A percentile compares a stretch with the other conserved stretches of the same genome.
Evolutionary conservation across 2,888 invertebrate species (phyloP).

Genomic region (Trissonchulus latispiculum): DNA sequence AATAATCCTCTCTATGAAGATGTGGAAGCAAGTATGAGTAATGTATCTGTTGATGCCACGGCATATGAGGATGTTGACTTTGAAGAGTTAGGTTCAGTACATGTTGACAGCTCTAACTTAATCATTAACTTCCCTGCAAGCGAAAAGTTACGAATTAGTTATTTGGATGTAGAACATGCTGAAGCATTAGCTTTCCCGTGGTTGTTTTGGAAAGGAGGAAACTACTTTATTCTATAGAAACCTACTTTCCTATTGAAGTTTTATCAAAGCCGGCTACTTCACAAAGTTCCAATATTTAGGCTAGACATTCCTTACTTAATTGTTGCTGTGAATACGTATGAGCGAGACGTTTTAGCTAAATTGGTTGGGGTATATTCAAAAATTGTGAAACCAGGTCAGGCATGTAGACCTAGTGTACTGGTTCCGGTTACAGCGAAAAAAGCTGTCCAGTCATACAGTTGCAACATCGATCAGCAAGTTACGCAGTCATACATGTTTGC

Average conservation of each 20-base stretch:
- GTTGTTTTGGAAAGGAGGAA: neutral
- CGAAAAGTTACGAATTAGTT: neutral
- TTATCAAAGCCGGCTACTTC: neutral
- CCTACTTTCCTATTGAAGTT: neutral
- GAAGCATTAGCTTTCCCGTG: neutral
- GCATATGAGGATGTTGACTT: too few species aligned
- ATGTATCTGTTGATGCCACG: too few species aligned
- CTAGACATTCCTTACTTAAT: neutral
- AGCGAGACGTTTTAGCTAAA: neutral
- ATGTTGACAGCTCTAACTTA: neutral
- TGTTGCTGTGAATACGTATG: neutral
- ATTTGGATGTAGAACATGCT: neutral
- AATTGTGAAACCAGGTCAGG: neutral
- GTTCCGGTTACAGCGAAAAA: too few species aligned
- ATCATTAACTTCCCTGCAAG: neutral
- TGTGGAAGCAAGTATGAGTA: too few species aligned
- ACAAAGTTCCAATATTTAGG: neutral
- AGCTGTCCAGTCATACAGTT: too few species aligned
- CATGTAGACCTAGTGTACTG: too few species aligned
- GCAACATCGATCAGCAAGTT: too few species aligned
- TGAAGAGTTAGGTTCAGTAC: neutral
- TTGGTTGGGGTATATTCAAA: neutral
- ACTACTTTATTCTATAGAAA: neutral
- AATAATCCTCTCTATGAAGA: too few species aligned
- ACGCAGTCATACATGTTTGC: slow-evolving; percentile 4